Base-by-base conservation (phyloP, 2,113 vertebrate genomes). In the Zapus hudsonius region DNA sequence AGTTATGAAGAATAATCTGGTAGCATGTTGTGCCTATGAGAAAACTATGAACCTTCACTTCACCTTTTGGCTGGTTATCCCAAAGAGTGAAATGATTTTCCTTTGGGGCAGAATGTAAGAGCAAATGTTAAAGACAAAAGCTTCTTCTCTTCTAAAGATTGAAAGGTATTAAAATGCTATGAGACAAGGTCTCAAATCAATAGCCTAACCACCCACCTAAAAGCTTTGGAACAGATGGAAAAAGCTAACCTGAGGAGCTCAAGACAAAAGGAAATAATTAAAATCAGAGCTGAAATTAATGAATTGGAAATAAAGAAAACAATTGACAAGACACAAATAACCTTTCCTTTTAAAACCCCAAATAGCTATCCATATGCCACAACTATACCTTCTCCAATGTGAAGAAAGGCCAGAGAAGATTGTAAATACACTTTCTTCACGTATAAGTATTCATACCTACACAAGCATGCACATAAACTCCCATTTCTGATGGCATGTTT, bases 91-190 rank as follows among this genome's bases (percentile, higher is more conserved):
- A 31, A 25, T 29, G 20, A 59, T 25, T 89, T 13, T 6, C 22
- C 69, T 52, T 81, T 44, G 38, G 29, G 70, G 61, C 19, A 72
- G 12, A 33, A 55, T 87, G n/a, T 59, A 12, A 73, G 38, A 69
- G 13, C 7, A 67, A 79, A n/a, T 19, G 19, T 36, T 61, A 79
- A 84, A 94, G 59, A 80, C 27, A 67, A 95, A 83, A 70, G 72
- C n/a, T 42, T 52, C n/a, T 23, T 64, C 52, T 33, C 55, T 23
- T 57, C 2, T 42, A 70, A 86, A 94, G 22, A 76, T 80, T 64
- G 72, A 88, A 88, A 82, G 29, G 47, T 57, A n/a, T 38, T 59
- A 44, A 76, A 90, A 87, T 72, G 2, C 1, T n/a, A n/a, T n/a
- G n/a, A n/a, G n/a, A n/a, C n/a, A n/a, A n/a, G n/a, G n/a, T n/a